Evolutionary conservation across 2,888 invertebrate species (phyloP), one percentile per base, ranked within the genome.

Genomic region (Oxycera nigricornis): DNA sequence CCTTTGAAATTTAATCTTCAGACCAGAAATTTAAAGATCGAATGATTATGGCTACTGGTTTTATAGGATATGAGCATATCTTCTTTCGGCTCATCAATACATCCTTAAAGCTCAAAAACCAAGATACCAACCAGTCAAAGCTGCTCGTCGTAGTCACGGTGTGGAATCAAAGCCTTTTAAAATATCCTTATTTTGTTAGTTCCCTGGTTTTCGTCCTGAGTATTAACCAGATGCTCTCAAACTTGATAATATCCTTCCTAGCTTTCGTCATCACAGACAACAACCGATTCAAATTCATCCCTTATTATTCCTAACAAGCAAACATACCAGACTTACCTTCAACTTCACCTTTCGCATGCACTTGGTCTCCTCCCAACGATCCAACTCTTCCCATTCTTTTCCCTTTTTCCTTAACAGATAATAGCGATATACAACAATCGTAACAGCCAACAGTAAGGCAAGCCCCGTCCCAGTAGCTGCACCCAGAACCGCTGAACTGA

Each of bases 391-490:
- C 90, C 90, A 91, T 80, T 89, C 89, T 80, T 89, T 89, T 24
- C 88, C 87, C 74, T 88, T 88, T 59, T 87, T 86, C 59, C 88
- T 87, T 3, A 87, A 82, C 28, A 88, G 86, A 82, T 91, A 91
- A 81, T 91, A 91, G 39, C 90, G 89, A 81, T 90, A 91, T 78
- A 90, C 87, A 35, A 91, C 89, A 74, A 91, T 85, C 3, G 90
- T 91, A 81, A 91, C 88, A 11, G 90, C 91, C 39, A 91, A 87
- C 73, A 91, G 82, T 28, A 91, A 83, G 0, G 90, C 90, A 76
- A 90, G 83, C 4, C 91, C 91, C 1, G 90, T 90, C 52, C 91
- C 91, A 1, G 90, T 86, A 4, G 90, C 91, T 52, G 91, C 91
- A 20, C 91, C 91, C 74, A 91, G 83, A 39, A 91, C 89, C 52